Evolutionary conservation across 2,888 invertebrate genomes (phyloP), one percentile per base, ranked within the genome.

Genomic region (Oscheius sp.): DNA sequence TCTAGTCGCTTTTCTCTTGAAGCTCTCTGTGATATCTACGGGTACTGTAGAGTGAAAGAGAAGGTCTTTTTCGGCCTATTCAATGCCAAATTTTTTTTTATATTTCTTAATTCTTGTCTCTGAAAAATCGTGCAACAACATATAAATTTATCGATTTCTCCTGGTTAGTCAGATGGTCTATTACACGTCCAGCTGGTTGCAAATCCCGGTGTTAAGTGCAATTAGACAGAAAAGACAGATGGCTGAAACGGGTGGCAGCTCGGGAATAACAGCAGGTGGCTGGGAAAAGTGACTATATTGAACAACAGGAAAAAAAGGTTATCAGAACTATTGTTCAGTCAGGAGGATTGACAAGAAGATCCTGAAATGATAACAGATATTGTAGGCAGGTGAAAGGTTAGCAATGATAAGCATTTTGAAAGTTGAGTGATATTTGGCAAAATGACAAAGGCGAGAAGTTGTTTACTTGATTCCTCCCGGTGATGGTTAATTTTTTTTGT

Each of bases 181-280:
- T 47, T 24, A 24, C 2, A 24, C 12, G 17, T 17, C n/a, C 54
- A 54, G 54, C 54, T 54, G 54, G 54, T 33, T 32, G 32, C 33
- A 54, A 54, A 54, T 54, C 54, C 22, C 54, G 59, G 59, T 44
- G 44, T 44, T 41, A 44, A 59, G 59, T 41, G 59, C 59, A 59
- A 59, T 59, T 59, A 59, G 30, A 44, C 28, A 2, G 30, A 12
- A 17, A 32, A 44, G 54, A 54, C 59, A 59, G 59, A 59, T 59
- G 59, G 59, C 59, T 44, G 59, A 44, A 38, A 41, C 59, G 59
- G 59, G 59, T 59, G 59, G 59, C 44, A 59, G 59, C 59, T 59
- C 59, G 59, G 26, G 54, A 22, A 59, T 2, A 59, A 17, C 59
- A 59, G 59, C 44, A 44, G 59, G 59, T 38, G 44, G n/a, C 44